Evolutionary conservation across 2,797 vertebrate species (phyloP).

Genomic region (Chelidonichthys spinosus): DNA sequence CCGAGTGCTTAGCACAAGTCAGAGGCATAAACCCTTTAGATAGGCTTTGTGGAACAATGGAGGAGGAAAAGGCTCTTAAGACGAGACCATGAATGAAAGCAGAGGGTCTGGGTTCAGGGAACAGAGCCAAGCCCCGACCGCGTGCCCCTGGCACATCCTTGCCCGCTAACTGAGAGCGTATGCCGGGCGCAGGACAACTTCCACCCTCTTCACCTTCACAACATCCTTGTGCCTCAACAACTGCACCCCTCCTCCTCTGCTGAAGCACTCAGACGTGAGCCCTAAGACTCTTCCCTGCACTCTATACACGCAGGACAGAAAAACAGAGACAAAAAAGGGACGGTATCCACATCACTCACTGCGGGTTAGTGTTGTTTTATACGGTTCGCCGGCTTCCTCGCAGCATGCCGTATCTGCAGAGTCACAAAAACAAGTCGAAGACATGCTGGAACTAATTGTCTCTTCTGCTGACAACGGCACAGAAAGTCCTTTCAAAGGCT

Average conservation of each 20-base stretch:
- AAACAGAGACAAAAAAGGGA: slow-evolving; percentile 21
- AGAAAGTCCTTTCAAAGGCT: slow-evolving; percentile 40
- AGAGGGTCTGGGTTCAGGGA: slow-evolving; percentile 25
- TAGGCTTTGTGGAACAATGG: slow-evolving; percentile 55
- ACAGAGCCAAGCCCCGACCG: slow-evolving; percentile 35
- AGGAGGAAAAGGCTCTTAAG: slow-evolving; percentile 48
- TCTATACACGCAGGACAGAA: slow-evolving; percentile 31
- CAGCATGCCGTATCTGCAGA: slow-evolving; percentile 22
- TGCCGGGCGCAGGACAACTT: slow-evolving; percentile 39
- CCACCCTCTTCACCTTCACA: slow-evolving; percentile 62
- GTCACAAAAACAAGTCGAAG: slow-evolving; percentile 36
- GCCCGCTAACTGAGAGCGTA: slow-evolving; percentile 41
- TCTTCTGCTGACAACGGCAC: slow-evolving; percentile 43
- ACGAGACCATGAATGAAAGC: slow-evolving; percentile 44
- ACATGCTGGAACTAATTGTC: slow-evolving; percentile 60
- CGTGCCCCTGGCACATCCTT: slow-evolving; percentile 49
- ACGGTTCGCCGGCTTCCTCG: slow-evolving; percentile 10
- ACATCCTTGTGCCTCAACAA: slow-evolving; percentile 32
- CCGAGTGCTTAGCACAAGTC: slow-evolving; percentile 59
- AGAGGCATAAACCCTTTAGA: slow-evolving; percentile 68
- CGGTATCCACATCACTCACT: slow-evolving; percentile 34
- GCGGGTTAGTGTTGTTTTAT: slow-evolving; percentile 37
- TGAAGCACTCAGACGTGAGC: slow-evolving; percentile 38
- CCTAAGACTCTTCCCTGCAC: slow-evolving; percentile 12
- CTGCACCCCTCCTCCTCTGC: neutral